These are phyloP conservation scores for Leucopsar rothschildi DNA, from an alignment of 2,113 vertebrate species.

Conservation along the genomic window DNA sequence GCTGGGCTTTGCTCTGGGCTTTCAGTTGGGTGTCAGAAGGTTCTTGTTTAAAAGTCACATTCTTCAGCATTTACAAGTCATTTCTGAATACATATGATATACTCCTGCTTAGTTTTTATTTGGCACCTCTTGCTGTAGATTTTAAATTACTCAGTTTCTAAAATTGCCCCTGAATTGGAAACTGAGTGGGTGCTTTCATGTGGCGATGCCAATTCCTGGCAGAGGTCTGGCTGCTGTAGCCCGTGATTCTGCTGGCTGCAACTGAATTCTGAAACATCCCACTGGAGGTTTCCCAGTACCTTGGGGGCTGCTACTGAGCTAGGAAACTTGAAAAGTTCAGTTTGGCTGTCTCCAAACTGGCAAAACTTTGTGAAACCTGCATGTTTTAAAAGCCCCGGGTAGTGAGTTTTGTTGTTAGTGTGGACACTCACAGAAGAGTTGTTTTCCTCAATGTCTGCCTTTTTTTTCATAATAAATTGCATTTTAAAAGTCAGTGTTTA, in stretches of 20 bases:
- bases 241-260: neutral
- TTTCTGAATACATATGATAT: neutral
- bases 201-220: neutral
- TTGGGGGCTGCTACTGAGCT: accelerated
- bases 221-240: neutral
- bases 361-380: neutral
- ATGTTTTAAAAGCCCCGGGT: neutral
- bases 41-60: neutral
- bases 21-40: neutral
- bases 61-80: neutral
- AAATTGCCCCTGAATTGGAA: neutral
- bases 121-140: neutral
- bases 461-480: neutral
- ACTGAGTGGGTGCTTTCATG: neutral
- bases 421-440: neutral
- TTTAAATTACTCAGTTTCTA: neutral
- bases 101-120: neutral
- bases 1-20: neutral
- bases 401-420: neutral
- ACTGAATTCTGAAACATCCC: neutral
- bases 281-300: neutral
- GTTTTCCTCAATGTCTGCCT: neutral
- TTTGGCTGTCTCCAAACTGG: neutral
- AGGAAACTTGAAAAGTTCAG: neutral
- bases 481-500: neutral